phyloP scores from a whole-genome alignment of 1,140 invertebrate species.

The Araneus ventricosus region DNA sequence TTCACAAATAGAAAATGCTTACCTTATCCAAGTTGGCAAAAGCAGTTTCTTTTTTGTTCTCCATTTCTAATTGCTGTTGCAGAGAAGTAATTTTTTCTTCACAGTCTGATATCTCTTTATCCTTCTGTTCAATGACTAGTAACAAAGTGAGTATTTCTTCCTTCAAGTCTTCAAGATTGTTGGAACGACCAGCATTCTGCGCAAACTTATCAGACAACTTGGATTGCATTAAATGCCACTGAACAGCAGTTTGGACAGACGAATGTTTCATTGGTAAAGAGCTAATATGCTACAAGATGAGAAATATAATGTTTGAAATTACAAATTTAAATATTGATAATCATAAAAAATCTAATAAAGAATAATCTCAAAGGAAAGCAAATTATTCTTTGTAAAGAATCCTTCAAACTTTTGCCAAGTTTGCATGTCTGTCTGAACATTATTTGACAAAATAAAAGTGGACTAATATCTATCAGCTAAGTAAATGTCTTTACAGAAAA shows the following conservation, averaged over 20 bases:
- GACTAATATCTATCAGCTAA: no score
- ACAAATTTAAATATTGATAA: no score
- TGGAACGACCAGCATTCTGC: not conserved
- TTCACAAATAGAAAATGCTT: not conserved
- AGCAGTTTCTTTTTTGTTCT: not conserved
- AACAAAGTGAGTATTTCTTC: constrained; percentile 55
- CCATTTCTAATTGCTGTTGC: not conserved
- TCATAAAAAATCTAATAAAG: no score
- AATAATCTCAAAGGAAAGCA: no score
- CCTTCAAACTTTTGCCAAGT: no score
- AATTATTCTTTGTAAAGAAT: no score
- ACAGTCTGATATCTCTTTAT: constrained; percentile 39
- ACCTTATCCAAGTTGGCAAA: not conserved
- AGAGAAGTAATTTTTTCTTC: not conserved
- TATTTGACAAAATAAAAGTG: no score
- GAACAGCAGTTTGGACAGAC: constrained; percentile 8
- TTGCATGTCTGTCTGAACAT: no score
- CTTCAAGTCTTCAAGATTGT: constrained; percentile 47
- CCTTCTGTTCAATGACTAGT: constrained; percentile 55
- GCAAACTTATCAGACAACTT: constrained; percentile 26
- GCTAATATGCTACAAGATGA: not conserved
- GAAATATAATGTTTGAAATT: not conserved
- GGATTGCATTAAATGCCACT: constrained; percentile 18
- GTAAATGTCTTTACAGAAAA: no score
- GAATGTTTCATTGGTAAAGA: constrained; percentile 1